These are phyloP conservation scores for Drosophila ambigua DNA, from an alignment of 1,140 invertebrate genomes.

Conservation along the genomic window DNA sequence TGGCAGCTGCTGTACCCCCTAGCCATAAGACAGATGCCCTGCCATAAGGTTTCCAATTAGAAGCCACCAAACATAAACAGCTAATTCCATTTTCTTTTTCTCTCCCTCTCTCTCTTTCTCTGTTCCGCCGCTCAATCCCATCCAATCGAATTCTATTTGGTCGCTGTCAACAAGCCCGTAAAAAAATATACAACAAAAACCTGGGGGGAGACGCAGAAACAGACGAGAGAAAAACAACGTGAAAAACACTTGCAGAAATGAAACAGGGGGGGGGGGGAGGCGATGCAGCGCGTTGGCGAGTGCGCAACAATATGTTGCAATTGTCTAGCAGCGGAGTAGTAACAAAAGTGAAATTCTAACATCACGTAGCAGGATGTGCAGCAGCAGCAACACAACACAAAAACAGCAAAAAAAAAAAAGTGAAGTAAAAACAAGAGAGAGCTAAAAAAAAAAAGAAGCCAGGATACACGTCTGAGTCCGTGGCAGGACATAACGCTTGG, in stretches of 20 bases:
- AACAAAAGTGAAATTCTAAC: slow-evolving; percentile 68
- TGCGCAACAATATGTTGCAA: slow-evolving; percentile 72
- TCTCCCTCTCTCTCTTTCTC: too few species aligned
- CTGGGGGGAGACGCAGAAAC: not conserved
- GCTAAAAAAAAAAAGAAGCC: slow-evolving; percentile 13
- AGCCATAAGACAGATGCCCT: too few species aligned
- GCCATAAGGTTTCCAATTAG: too few species aligned
- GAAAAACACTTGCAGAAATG: slow-evolving; percentile 23
- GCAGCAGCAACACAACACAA: slow-evolving; percentile 6
- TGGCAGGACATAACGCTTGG: slow-evolving; percentile 2
- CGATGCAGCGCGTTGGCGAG: not conserved
- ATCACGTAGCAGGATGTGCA: slow-evolving; percentile 51
- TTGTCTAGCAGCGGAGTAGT: slow-evolving; percentile 51
- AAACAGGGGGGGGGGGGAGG: not conserved
- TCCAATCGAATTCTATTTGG: slow-evolving; percentile 47
- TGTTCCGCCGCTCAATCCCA: slow-evolving; percentile 1
- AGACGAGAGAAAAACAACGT: slow-evolving; percentile 15
- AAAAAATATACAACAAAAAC: slow-evolving; percentile 38
- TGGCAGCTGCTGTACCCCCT: too few species aligned
- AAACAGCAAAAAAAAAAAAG: slow-evolving; percentile 16
- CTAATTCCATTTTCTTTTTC: too few species aligned
- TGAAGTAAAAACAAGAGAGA: slow-evolving; percentile 5
- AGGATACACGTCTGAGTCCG: slow-evolving; percentile 2
- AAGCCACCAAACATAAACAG: too few species aligned
- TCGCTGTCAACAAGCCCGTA: slow-evolving; percentile 55